Evolutionary conservation across 2,888 invertebrate genomes (phyloP).

Genomic region (Amphipyra tragopoginis): DNA sequence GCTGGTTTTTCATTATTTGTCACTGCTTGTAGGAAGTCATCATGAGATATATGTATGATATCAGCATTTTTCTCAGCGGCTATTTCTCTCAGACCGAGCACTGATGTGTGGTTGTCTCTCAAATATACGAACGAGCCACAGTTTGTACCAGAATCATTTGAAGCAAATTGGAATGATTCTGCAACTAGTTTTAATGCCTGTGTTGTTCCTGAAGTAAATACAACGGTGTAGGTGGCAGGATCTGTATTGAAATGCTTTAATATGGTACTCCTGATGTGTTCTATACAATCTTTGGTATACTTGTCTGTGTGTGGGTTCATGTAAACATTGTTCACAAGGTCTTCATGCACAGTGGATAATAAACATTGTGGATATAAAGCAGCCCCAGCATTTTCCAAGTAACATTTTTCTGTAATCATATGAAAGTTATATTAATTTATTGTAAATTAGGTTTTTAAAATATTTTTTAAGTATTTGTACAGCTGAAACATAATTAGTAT

Average conservation of each 20-base stretch:
- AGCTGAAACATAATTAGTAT: slow-evolving; percentile 7
- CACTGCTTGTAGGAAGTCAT: slow-evolving; percentile 87
- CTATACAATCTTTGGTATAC: slow-evolving; percentile 95
- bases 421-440: slow-evolving; percentile 16
- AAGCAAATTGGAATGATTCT: slow-evolving; percentile 93
- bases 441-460: neutral
- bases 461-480: slow-evolving; percentile 19
- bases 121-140: slow-evolving; percentile 94
- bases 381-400: slow-evolving; percentile 97
- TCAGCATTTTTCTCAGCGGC: slow-evolving; percentile 89
- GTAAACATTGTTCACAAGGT: slow-evolving; percentile 93
- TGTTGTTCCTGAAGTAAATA: slow-evolving; percentile 99
- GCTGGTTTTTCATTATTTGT: slow-evolving; percentile 45
- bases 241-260: slow-evolving; percentile 96
- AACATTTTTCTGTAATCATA: slow-evolving; percentile 91
- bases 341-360: slow-evolving; percentile 91
- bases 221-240: slow-evolving; percentile 94
- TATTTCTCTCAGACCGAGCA: slow-evolving; percentile 96
- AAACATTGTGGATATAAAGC: slow-evolving; percentile 95
- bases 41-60: slow-evolving; percentile 89
- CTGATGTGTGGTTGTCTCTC: slow-evolving; percentile 98
- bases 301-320: slow-evolving; percentile 98
- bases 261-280: slow-evolving; percentile 95
- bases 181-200: slow-evolving; percentile 95
- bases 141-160: slow-evolving; percentile 63